Conservation (phyloP, 2,888 invertebrate genomes). For the Drosophila suboccidentalis region DNA sequence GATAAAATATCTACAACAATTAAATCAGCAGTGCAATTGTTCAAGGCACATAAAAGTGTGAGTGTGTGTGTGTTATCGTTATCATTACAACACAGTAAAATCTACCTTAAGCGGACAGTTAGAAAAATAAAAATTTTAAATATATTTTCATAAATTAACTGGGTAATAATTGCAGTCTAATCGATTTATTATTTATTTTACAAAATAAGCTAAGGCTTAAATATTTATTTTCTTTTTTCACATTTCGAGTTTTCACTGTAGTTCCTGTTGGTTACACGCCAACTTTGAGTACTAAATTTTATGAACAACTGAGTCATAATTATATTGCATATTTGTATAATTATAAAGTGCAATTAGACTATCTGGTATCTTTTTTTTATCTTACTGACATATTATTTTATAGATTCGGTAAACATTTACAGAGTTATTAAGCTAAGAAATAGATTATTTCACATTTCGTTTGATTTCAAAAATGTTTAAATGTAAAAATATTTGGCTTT, state of each 20-base stretch:
- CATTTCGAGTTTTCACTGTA: neutral
- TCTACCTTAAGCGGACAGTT: neutral
- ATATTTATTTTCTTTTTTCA: too few relatives aligned
- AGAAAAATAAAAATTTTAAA: neutral
- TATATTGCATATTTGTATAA: neutral
- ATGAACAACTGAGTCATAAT: neutral
- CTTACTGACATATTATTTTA: neutral
- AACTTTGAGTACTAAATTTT: neutral
- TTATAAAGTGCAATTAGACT: neutral
- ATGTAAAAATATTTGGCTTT: neutral
- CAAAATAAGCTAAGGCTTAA: neutral
- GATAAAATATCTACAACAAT: constrained; percentile 46
- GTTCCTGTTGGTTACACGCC: neutral
- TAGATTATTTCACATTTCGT: neutral
- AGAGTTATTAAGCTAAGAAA: neutral
- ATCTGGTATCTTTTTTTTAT: neutral
- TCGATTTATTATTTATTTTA: neutral
- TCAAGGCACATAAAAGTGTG: constrained; percentile 43
- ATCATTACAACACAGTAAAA: neutral
- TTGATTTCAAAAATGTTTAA: neutral
- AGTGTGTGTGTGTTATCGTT: constrained; percentile 1
- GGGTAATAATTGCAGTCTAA: neutral
- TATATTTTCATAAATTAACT: neutral
- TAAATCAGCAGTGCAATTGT: constrained; percentile 54
- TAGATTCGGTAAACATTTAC: neutral